Conservation (phyloP, 2,113 vertebrate species). For the Paramisgurnus dabryanus region DNA sequence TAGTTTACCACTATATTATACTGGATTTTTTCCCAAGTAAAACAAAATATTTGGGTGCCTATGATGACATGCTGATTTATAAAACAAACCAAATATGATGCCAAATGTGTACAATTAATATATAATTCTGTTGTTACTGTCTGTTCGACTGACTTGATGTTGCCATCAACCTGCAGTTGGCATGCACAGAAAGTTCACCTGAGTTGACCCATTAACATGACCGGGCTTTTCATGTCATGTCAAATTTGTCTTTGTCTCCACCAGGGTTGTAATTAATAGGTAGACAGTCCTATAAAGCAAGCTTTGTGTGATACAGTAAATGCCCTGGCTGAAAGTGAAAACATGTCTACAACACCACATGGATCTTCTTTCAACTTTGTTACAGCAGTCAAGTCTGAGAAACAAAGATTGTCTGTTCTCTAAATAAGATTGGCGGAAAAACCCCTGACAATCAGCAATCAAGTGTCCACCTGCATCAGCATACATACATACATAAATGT, state of each 20-base stretch:
- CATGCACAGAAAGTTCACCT: neutral
- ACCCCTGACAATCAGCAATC: neutral
- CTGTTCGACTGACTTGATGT: too few species aligned
- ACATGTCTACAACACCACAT: slow-evolving; percentile 62
- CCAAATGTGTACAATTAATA: neutral
- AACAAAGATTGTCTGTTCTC: slow-evolving; percentile 63
- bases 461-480: too few species aligned
- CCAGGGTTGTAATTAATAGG: slow-evolving; percentile 62
- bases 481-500: too few species aligned
- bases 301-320: slow-evolving; percentile 66
- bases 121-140: neutral
- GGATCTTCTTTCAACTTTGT: slow-evolving; percentile 62
- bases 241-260: slow-evolving; percentile 60
- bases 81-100: neutral
- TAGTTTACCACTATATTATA: neutral
- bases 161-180: neutral
- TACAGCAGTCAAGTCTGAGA: slow-evolving; percentile 40
- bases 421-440: slow-evolving; percentile 33
- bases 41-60: neutral
- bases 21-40: neutral
- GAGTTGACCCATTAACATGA: slow-evolving; percentile 23
- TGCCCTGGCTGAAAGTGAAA: slow-evolving; percentile 61
- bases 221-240: slow-evolving; percentile 34
- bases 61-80: neutral
- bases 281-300: slow-evolving; percentile 60